These are phyloP conservation scores for Hofmannophila pseudospretella DNA, from an alignment of 2,888 invertebrate species.

Conservation along the genomic window DNA sequence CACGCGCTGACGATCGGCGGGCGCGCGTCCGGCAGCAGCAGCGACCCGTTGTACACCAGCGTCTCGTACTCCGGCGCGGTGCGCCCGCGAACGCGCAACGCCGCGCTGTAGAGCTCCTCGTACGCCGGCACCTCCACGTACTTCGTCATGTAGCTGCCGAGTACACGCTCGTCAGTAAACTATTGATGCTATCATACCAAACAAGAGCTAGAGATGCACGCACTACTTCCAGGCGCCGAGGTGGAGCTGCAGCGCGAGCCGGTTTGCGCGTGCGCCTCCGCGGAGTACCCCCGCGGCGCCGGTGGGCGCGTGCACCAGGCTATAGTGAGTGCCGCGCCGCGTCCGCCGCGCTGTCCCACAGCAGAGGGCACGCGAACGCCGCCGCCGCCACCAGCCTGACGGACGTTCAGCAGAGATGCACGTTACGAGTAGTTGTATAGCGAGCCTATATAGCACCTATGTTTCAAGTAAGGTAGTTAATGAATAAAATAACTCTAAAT, in stretches of 20 bases:
- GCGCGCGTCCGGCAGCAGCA: slow-evolving; percentile 45
- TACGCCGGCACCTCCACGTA: slow-evolving; percentile 38
- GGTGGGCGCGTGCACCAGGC: slow-evolving; percentile 36
- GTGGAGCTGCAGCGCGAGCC: slow-evolving; percentile 34
- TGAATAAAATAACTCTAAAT: too few relatives aligned
- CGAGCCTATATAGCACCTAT: neutral
- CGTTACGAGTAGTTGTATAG: too few relatives aligned
- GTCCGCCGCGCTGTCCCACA: slow-evolving; percentile 44
- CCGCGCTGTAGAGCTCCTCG: slow-evolving; percentile 26
- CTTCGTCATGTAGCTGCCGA: slow-evolving; percentile 36
- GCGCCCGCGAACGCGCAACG: slow-evolving; percentile 21
- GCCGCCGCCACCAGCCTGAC: too few relatives aligned
- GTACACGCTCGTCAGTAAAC: too few relatives aligned
- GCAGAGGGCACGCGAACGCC: slow-evolving; percentile 41
- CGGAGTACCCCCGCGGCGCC: slow-evolving; percentile 32
- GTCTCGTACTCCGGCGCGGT: slow-evolving; percentile 32
- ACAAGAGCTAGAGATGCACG: slow-evolving; percentile 15
- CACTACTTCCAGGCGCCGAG: slow-evolving; percentile 35
- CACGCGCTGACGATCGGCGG: slow-evolving; percentile 33
- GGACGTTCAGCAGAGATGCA: too few relatives aligned
- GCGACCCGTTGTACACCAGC: slow-evolving; percentile 33
- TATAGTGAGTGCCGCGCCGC: slow-evolving; percentile 36
- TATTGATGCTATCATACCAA: too few relatives aligned
- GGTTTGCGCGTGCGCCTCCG: slow-evolving; percentile 25
- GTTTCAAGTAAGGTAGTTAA: neutral